Conservation (phyloP, 2,888 invertebrate species). For the Lithophane leautieri region DNA sequence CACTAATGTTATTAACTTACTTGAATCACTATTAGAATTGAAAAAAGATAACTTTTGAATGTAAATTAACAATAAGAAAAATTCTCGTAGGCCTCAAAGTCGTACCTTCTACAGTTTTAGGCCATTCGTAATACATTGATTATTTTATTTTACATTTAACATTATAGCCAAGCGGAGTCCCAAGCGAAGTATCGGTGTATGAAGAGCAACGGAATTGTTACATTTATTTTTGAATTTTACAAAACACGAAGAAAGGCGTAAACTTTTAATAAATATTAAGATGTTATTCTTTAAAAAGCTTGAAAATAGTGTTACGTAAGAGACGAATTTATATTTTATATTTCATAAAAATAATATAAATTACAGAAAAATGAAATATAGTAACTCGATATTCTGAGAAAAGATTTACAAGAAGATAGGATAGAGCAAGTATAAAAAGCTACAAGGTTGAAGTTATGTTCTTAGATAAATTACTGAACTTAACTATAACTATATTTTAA, state of each 20-base stretch:
- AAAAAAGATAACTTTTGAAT: slow-evolving; percentile 73
- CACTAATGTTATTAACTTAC: slow-evolving; percentile 87
- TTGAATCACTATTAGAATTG: slow-evolving; percentile 85
- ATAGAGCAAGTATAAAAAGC: not conserved
- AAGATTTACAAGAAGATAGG: not conserved
- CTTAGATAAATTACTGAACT: not conserved
- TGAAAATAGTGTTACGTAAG: not conserved
- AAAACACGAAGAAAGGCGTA: slow-evolving; percentile 15
- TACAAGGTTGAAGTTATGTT: not conserved
- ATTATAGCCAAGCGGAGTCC: slow-evolving; percentile 75
- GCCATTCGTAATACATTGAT: slow-evolving; percentile 65
- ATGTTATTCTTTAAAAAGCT: no score
- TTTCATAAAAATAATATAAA: not conserved
- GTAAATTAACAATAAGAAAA: slow-evolving; percentile 72
- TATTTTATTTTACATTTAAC: slow-evolving; percentile 68
- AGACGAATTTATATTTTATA: not conserved
- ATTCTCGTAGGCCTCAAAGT: slow-evolving; percentile 73
- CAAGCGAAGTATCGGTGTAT: slow-evolving; percentile 71
- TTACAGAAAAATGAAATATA: not conserved
- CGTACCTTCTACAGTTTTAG: slow-evolving; percentile 65
- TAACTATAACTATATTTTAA: not conserved
- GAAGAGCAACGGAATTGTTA: slow-evolving; percentile 59
- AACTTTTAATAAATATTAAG: not conserved
- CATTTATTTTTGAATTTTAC: slow-evolving; percentile 54
- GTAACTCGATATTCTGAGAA: no score